Evolutionary conservation across 1,140 invertebrate species (phyloP).

Genomic region (Pygmarrhopalites habei): DNA sequence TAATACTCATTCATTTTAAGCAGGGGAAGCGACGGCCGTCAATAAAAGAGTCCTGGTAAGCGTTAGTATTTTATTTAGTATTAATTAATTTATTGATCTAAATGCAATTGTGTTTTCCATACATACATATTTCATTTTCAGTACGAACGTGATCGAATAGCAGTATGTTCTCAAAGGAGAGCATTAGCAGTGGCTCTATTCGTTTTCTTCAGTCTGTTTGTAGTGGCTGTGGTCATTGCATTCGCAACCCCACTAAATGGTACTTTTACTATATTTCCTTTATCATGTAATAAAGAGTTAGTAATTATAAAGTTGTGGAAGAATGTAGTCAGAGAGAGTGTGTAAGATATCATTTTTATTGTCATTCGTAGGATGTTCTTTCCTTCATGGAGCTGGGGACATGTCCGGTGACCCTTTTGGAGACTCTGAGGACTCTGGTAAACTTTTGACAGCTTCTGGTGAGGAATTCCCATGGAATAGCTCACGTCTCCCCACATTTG

Average conservation of each 20-base stretch:
- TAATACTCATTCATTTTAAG: too few relatives aligned
- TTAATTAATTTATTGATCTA: too few relatives aligned
- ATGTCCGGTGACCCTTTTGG: slow-evolving; percentile 24
- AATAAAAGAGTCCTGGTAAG: slow-evolving; percentile 66
- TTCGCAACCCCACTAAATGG: slow-evolving; percentile 65
- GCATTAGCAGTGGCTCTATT: slow-evolving; percentile 70
- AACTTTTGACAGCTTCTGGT: slow-evolving; percentile 59
- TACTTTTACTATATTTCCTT: slow-evolving; percentile 13
- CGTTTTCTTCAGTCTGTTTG: slow-evolving; percentile 68
- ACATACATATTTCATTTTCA: too few relatives aligned
- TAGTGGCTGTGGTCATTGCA: slow-evolving; percentile 76
- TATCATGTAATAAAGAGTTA: too few relatives aligned
- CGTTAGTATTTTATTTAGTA: too few relatives aligned
- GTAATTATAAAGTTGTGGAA: too few relatives aligned
- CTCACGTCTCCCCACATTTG: slow-evolving; percentile 69
- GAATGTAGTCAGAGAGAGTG: too few relatives aligned
- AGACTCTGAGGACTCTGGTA: slow-evolving; percentile 20
- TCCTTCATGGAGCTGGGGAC: slow-evolving; percentile 45
- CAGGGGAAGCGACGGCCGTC: slow-evolving; percentile 60
- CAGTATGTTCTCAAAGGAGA: slow-evolving; percentile 77
- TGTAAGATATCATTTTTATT: slow-evolving; percentile 1
- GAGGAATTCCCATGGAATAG: slow-evolving; percentile 83
- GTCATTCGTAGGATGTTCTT: slow-evolving; percentile 62
- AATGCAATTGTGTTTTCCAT: too few relatives aligned
- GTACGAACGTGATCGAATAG: slow-evolving; percentile 66